Base-by-base conservation (phyloP, 2,888 invertebrate genomes). In the Plebejus anna region DNA sequence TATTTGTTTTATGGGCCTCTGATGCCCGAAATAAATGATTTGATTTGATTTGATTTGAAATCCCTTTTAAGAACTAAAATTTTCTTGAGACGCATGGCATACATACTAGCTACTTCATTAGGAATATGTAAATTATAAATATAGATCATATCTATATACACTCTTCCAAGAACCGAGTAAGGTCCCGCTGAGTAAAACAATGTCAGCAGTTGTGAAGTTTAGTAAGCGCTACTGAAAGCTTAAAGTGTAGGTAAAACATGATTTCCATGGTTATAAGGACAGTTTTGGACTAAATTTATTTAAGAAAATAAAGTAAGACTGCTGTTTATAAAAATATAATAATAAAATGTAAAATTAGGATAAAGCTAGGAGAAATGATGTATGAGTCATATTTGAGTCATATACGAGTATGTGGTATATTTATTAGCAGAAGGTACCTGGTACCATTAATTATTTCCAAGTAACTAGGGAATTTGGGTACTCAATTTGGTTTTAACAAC, bases 111-210 rank as follows among this genome's bases (percentile, higher is more conserved):
- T 55, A 4, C 55, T 55, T 55, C 16, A 55, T 55, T 55, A 87
- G 85, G 84, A 83, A 83, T 82, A 32, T 32, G 32, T 32, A 79
- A 81, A 79, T 80, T 79, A 79, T 80, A 83, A 36, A 80, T 81
- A 79, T 81, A 80, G 81, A 82, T 81, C 79, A 79, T 81, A 82
- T 81, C 83, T 84, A 85, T 85, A 83, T 85, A 84, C 78, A 61
- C 78, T 81, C 81, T 87, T 86, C 85, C 81, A 78, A 80, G 85
- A 87, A 86, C 81, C 79, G 82, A 82, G 84, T 85, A 84, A 83
- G 82, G 83, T 81, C 79, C 81, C 81, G 75, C 79, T 79, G 82
- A 81, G 76, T 76, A 38, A 83, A 81, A 83, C 83, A 83, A 83
- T 82, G 81, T 80, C 77, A 79, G 77, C 79, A 77, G 79, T 81